Conservation (phyloP, 2,113 vertebrate species). For the Echinops telfairi region DNA sequence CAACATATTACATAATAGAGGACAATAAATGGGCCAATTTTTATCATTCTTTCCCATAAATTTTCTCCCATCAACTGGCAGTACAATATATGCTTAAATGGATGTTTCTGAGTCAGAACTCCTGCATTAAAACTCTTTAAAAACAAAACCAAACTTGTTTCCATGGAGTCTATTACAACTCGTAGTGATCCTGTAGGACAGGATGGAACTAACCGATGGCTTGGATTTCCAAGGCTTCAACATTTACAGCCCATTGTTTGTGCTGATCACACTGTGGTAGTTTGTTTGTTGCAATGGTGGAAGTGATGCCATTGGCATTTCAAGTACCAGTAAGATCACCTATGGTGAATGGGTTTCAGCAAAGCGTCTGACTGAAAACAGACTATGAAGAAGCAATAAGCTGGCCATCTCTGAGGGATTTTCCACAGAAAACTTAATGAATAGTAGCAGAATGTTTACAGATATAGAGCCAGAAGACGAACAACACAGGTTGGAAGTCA, state of each 20-base stretch:
- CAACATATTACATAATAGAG: conserved; percentile 9
- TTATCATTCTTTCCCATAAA: conserved; percentile 26
- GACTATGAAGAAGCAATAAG: too few species aligned
- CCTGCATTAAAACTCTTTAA: neutral
- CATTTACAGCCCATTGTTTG: neutral
- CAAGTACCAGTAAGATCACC: too few species aligned
- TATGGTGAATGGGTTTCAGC: too few species aligned
- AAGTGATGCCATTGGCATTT: too few species aligned
- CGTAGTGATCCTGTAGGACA: neutral
- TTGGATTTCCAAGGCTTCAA: neutral
- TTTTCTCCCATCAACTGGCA: conserved; percentile 4
- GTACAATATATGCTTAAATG: neutral
- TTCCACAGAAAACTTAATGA: too few species aligned
- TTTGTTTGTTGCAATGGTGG: too few species aligned
- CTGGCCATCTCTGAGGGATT: too few species aligned
- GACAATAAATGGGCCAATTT: conserved; percentile 26
- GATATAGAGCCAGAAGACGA: too few species aligned
- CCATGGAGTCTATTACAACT: neutral
- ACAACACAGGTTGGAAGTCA: too few species aligned
- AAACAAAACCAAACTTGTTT: neutral
- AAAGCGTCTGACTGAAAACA: too few species aligned
- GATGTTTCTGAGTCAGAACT: neutral
- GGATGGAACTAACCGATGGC: neutral
- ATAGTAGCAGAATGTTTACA: too few species aligned
- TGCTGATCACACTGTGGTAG: too few species aligned